A percentile compares a stretch with the other conserved stretches of the same genome.
Conservation (phyloP, 1,140 invertebrate genomes). For the Caenorhabditis latens region DNA sequence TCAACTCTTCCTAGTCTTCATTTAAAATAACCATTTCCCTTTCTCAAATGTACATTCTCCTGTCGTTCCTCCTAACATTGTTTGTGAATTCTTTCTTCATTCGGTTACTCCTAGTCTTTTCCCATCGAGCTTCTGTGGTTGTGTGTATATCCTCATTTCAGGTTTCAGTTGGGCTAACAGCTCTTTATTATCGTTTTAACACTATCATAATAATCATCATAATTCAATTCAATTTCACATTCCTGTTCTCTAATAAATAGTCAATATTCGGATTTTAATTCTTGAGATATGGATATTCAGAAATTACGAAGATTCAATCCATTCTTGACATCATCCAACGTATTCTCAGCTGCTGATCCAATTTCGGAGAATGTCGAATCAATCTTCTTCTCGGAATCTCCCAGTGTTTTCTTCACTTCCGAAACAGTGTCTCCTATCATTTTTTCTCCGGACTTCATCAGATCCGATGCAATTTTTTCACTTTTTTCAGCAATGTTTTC, state of each 20-base stretch:
- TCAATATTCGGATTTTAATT: not conserved
- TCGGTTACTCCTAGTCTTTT: not conserved
- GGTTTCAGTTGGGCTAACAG: not conserved
- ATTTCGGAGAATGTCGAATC: conserved; percentile 16
- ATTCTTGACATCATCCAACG: conserved; percentile 14
- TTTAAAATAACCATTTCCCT: conserved; percentile 5
- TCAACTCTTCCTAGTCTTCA: conserved; percentile 63
- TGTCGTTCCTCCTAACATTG: not conserved
- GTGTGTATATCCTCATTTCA: not conserved
- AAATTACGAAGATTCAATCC: conserved; percentile 23
- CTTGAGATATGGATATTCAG: not conserved
- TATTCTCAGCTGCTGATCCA: not conserved
- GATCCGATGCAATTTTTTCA: not conserved
- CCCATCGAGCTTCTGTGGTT: conserved; percentile 21
- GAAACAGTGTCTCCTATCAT: not conserved
- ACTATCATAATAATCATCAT: conserved; percentile 17
- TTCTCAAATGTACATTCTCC: conserved; percentile 8
- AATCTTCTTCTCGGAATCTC: not conserved
- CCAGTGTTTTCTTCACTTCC: not conserved
- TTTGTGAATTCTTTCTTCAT: conserved; percentile 22
- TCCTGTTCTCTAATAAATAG: not conserved
- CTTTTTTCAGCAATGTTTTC: not conserved
- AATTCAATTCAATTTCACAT: not conserved
- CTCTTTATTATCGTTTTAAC: conserved; percentile 1
- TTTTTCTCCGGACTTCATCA: conserved; percentile 19